phyloP scores from a whole-genome alignment of 2,888 invertebrate genomes.

The Phengaris alcon region DNA sequence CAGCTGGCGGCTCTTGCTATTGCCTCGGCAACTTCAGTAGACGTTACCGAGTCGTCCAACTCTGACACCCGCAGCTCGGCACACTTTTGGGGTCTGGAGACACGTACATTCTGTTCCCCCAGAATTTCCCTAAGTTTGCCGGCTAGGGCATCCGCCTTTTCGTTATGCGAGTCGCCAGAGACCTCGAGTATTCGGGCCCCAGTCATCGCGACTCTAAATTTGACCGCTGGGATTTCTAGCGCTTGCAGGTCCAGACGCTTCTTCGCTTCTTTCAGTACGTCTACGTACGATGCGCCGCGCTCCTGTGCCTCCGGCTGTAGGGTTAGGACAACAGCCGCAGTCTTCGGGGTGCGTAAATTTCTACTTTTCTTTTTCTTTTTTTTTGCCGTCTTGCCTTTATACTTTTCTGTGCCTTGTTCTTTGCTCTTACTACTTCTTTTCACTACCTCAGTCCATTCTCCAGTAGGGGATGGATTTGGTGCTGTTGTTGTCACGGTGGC shows the following conservation, averaged over 20 bases:
- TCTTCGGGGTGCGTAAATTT: not conserved
- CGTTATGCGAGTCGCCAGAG: not conserved
- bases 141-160: not conserved
- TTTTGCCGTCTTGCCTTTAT: not conserved
- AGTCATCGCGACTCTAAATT: not conserved
- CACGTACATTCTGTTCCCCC: not conserved
- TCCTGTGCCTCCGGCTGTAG: slow-evolving; percentile 17
- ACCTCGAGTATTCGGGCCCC: slow-evolving; percentile 1
- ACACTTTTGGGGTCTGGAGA: slow-evolving; percentile 20
- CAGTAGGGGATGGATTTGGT: not conserved
- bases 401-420: not conserved
- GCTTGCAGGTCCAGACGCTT: not conserved
- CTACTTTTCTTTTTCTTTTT: not conserved
- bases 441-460: not conserved
- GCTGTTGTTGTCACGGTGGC: not conserved
- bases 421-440: not conserved
- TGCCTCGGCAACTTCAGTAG: not conserved
- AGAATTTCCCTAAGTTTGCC: not conserved
- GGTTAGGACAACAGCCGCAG: not conserved
- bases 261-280: not conserved
- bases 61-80: slow-evolving; percentile 7
- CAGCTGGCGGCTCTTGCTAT: not conserved
- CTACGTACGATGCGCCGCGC: not conserved
- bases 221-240: not conserved
- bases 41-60: too few species aligned